phyloP scores from a whole-genome alignment of 2,797 vertebrate genomes.

The Chiloscyllium punctatum region DNA sequence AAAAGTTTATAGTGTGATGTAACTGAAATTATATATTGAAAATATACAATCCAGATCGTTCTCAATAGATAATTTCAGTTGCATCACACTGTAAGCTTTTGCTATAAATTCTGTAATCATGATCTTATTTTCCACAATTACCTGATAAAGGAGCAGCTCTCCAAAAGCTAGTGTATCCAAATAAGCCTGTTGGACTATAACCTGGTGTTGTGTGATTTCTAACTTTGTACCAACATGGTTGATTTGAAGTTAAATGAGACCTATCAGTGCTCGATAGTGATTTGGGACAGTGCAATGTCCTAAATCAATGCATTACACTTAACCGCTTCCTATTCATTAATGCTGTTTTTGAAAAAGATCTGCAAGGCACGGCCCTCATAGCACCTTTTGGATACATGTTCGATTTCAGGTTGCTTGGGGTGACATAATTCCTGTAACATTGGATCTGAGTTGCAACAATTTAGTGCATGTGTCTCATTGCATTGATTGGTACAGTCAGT shows the following conservation, averaged over 20 bases:
- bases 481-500: slow-evolving; percentile 11
- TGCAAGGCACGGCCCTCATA: not conserved
- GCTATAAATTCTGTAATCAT: too few species aligned
- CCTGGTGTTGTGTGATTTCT: too few species aligned
- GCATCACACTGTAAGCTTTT: too few species aligned
- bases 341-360: not conserved
- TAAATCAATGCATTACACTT: not conserved
- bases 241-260: not conserved
- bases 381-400: not conserved
- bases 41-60: too few species aligned
- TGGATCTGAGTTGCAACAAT: not conserved
- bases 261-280: not conserved
- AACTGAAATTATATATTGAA: too few species aligned
- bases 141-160: too few species aligned
- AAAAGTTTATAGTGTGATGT: too few species aligned
- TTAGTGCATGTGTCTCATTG: not conserved
- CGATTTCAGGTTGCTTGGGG: not conserved
- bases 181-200: too few species aligned
- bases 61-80: too few species aligned
- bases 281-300: not conserved
- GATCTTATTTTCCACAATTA: too few species aligned
- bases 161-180: too few species aligned
- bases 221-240: not conserved
- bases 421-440: not conserved
- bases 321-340: not conserved